Evolutionary conservation across 1,140 invertebrate genomes (phyloP), one percentile per base, ranked within the genome.

Genomic region (Bicyclus anynana): DNA sequence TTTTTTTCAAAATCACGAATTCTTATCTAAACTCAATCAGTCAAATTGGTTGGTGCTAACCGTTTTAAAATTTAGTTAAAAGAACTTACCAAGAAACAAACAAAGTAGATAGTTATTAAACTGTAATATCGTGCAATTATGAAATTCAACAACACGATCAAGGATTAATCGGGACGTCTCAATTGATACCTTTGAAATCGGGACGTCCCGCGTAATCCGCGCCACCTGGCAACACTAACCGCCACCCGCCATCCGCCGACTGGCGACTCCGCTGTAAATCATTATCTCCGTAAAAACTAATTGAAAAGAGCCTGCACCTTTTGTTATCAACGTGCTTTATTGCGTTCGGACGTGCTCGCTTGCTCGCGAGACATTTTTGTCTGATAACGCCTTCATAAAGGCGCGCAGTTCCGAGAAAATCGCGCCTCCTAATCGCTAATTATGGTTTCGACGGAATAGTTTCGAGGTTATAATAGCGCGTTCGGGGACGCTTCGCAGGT

Each of bases 301-400:
- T 68, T 68, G 69, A 69, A 76, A 76, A 65, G 73, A 68, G 57
- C 67, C n/a, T 62, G 58, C 62, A 62, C 68, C 65, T 65, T 74
- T 73, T 69, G 68, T 75, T 73, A 70, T 75, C 70, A 20, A 20
- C 17, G 40, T 60, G 54, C 63, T 64, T 69, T 72, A 71, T 74
- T 72, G 64, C 69, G 57, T 63, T 62, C 48, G 63, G 61, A 65
- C 59, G 61, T 64, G 61, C 52, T 12, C 10, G 61, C 52, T 9
- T 12, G 40, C 40, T 17, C 40, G 40, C 40, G 17, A 44, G 40
- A 44, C 0, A 44, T 44, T 44, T 20, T 44, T 20, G 17, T 12
- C 37, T 57, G 61, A 59, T 64, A 64, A 59, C 61, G 27, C 23
- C 23, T 20, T 5, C 9, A 47, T 37, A 50, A 60, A 38, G 3